A percentile compares a stretch with the other conserved stretches of the same genome.
phyloP scores from a whole-genome alignment of 2,888 invertebrate species.

The Altica lythri region DNA sequence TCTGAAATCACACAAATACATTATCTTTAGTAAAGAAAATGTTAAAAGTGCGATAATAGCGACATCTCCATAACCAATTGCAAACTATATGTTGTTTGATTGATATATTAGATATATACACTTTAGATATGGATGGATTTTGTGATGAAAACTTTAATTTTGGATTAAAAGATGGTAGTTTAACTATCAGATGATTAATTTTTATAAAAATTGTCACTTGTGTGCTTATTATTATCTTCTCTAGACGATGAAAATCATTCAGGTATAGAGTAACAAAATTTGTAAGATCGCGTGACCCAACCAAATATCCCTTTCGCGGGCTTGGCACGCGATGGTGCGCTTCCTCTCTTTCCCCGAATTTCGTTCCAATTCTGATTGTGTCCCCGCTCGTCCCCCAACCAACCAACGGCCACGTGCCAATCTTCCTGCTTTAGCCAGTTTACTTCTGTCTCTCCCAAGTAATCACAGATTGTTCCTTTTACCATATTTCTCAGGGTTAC shows the following conservation, averaged over 20 bases:
- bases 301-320: slow-evolving; percentile 49
- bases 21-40: too few species aligned
- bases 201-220: slow-evolving; percentile 40
- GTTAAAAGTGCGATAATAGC: too few species aligned
- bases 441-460: background rate
- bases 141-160: too few species aligned
- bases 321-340: slow-evolving; percentile 52
- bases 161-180: too few species aligned
- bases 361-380: slow-evolving; percentile 51
- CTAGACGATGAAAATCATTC: slow-evolving; percentile 20
- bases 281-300: slow-evolving; percentile 52
- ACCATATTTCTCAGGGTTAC: too few species aligned
- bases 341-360: slow-evolving; percentile 41
- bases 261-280: slow-evolving; percentile 51
- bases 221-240: slow-evolving; percentile 37
- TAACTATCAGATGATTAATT: too few species aligned
- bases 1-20: too few species aligned
- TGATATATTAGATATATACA: too few species aligned
- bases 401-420: slow-evolving; percentile 44
- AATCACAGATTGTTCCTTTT: too few species aligned
- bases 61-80: too few species aligned
- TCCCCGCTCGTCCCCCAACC: slow-evolving; percentile 22
- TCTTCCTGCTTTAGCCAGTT: slow-evolving; percentile 41
- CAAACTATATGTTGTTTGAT: too few species aligned
- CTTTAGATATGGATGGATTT: too few species aligned